Evolutionary conservation across 2,797 vertebrate genomes (phyloP).

Genomic region (Urophycis tenuis): DNA sequence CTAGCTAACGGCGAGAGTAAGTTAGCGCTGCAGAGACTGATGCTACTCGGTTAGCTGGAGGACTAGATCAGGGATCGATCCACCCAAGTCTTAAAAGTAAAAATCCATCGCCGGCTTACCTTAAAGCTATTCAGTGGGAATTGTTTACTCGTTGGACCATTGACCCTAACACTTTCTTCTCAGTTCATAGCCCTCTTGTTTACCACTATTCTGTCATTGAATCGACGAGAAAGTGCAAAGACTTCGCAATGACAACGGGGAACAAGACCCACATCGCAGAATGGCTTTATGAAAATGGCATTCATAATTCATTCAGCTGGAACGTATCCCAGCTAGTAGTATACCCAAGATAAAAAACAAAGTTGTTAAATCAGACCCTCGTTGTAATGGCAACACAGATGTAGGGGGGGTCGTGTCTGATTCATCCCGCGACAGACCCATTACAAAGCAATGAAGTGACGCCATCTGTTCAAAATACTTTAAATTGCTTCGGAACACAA

Average conservation of each 20-base stretch:
- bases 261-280: conserved; percentile 49
- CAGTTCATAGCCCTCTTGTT: not conserved
- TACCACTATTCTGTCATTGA: conserved; percentile 15
- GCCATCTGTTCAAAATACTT: not conserved
- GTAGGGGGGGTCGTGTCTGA: not conserved
- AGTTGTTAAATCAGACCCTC: not conserved
- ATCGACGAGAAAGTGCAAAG: conserved; percentile 11
- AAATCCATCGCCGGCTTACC: not conserved
- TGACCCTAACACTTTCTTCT: not conserved
- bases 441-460: not conserved
- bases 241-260: conserved; percentile 24
- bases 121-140: not conserved
- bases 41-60: conserved; percentile 33
- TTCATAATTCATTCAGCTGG: conserved; percentile 42
- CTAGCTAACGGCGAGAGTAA: conserved; percentile 45
- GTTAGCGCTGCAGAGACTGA: conserved; percentile 51
- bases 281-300: conserved; percentile 14
- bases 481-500: not conserved
- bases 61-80: not conserved
- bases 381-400: not conserved
- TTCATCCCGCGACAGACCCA: not conserved
- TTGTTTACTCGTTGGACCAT: not conserved
- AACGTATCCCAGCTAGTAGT: conserved; percentile 29
- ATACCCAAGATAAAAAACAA: conserved; percentile 60
- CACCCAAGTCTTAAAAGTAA: conserved; percentile 47